Percentiles rank a stretch among this genome's conserved stretches.
phyloP scores from a whole-genome alignment of 2,888 invertebrate genomes.

The Erebia palarica region DNA sequence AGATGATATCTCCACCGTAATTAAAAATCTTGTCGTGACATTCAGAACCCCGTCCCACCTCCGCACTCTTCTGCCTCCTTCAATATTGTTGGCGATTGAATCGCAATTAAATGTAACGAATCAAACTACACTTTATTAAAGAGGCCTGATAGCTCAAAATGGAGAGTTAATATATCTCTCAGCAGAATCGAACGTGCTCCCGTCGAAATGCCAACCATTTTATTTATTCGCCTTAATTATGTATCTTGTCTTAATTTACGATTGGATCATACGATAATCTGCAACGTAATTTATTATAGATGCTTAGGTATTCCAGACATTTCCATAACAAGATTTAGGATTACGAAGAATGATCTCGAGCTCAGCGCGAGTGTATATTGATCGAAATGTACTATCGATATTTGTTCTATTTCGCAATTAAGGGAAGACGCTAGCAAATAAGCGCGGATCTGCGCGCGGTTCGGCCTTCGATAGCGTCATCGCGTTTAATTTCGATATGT shows the following conservation, averaged over 20 bases:
- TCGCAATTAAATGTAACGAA: constrained; percentile 80
- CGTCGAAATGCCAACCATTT: constrained; percentile 83
- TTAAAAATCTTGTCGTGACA: constrained; percentile 83
- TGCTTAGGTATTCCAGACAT: constrained; percentile 78
- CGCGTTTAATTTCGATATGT: constrained; percentile 78
- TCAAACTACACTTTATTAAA: constrained; percentile 80
- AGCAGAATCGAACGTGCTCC: constrained; percentile 79
- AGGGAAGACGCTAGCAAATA: constrained; percentile 61
- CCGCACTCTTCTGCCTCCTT: constrained; percentile 74
- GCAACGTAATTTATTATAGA: constrained; percentile 79
- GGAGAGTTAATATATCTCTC: constrained; percentile 60
- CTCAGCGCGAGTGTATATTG: constrained; percentile 48
- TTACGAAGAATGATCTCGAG: constrained; percentile 66
- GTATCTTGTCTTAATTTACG: constrained; percentile 84
- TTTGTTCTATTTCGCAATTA: constrained; percentile 78
- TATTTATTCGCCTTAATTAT: constrained; percentile 83
- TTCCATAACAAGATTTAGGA: constrained; percentile 81
- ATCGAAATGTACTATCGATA: constrained; percentile 76
- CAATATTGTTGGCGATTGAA: constrained; percentile 82
- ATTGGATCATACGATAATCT: constrained; percentile 83
- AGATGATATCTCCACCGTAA: constrained; percentile 81
- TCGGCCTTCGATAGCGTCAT: constrained; percentile 76
- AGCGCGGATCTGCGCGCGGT: constrained; percentile 49
- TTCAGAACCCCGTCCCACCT: constrained; percentile 77
- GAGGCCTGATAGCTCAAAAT: constrained; percentile 78